Percentiles rank a stretch among this genome's conserved stretches.
Conservation (phyloP, 2,888 invertebrate genomes). For the Dusona sp. region DNA sequence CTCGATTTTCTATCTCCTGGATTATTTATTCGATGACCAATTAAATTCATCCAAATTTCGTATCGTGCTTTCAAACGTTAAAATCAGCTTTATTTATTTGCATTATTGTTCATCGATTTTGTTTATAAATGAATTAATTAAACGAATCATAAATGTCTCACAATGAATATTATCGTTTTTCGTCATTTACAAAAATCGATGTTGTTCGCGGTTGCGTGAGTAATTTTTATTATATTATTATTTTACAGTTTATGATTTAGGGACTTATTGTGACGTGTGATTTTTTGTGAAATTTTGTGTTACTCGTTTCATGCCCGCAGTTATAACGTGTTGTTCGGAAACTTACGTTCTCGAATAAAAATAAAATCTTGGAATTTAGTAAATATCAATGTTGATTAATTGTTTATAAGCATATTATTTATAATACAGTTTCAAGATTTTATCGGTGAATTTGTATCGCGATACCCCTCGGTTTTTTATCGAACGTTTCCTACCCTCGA, state of each 20-base stretch:
- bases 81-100: neutral
- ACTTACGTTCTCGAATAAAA: neutral
- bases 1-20: conserved; percentile 19
- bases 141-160: conserved; percentile 37
- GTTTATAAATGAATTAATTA: neutral
- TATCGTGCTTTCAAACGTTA: neutral
- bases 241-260: neutral
- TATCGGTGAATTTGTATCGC: neutral
- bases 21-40: neutral
- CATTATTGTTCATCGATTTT: neutral
- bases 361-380: neutral
- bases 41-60: neutral
- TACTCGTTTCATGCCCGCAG: neutral
- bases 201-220: conserved; percentile 81
- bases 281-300: neutral
- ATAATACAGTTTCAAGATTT: neutral
- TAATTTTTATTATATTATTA: conserved; percentile 62
- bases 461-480: neutral
- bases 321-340: neutral
- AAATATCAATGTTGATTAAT: no score
- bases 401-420: neutral
- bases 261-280: neutral
- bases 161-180: conserved; percentile 32
- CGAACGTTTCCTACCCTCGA: neutral
- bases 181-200: conserved; percentile 75